Evolutionary conservation across 1,140 invertebrate species (phyloP), one percentile per base, ranked within the genome.

Genomic region (Monomorium pharaonis): DNA sequence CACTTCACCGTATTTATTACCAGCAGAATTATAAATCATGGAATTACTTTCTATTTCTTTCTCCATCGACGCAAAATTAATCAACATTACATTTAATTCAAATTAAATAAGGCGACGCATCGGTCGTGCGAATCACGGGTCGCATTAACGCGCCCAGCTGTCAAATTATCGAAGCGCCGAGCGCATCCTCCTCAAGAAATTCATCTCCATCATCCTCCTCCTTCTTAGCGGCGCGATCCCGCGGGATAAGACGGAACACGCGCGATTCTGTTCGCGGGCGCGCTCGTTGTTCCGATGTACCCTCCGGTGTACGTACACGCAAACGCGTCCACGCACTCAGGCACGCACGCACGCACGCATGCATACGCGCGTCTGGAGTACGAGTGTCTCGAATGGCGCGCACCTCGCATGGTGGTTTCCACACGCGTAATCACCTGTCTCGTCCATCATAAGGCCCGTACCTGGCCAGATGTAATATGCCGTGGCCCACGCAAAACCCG

Each of bases 381-480:
- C 65, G 51, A 47, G 37, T 81, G 67, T 58, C 78, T 72, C 78
- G 78, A 83, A 83, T 74, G 67, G 78, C 78, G 78, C 78, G 78
- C 78, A 83, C 86, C 86, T 91, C 87, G 80, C 87, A 91, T 93
- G 91, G 90, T 94, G 93, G 93, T 94, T 94, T 94, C 92, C 92
- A 93, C 93, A 93, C 92, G 93, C 93, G 93, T 94, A 94, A 94
- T 94, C 94, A 94, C 94, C 93, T 94, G 94, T 94, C 94, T 94
- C 94, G 93, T 94, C 92, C 94, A 94, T 94, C 94, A 94, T 94
- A 94, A 93, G 89, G 86, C 86, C 86, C 92, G 89, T 88, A 86
- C 78, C 70, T 44, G 88, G 87, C 90, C 93, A 94, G 92, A 94
- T 94, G 93, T 94, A 94, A 94, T 94, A 92, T 91, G 90, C 90